A percentile compares a stretch with the other conserved stretches of the same genome.
Evolutionary conservation across 2,113 vertebrate genomes (phyloP).

Genomic region (Carassius carassius): DNA sequence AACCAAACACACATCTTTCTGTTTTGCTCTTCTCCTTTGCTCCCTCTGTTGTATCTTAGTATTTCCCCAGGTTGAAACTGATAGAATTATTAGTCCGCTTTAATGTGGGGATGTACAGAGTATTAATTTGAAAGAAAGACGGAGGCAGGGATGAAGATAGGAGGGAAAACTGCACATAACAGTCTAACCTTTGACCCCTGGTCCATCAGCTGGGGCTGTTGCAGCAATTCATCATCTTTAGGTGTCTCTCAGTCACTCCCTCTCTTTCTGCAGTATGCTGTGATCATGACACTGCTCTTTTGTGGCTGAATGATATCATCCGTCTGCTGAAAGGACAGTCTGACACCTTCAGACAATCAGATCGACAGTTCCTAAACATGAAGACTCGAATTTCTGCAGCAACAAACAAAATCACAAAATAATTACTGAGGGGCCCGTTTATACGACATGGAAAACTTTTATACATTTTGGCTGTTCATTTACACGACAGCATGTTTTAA

Average conservation of each 20-base stretch:
- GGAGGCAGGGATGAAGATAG: background rate
- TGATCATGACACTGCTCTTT: slow-evolving; percentile 42
- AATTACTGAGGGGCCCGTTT: background rate
- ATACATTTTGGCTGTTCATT: no score
- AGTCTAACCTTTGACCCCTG: slow-evolving; percentile 8
- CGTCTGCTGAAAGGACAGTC: slow-evolving; percentile 35
- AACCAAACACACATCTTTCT: slow-evolving; percentile 58
- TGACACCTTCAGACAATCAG: slow-evolving; percentile 37
- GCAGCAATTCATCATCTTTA: slow-evolving; percentile 10
- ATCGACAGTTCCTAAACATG: slow-evolving; percentile 19
- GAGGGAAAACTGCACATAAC: background rate
- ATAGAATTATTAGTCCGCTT: slow-evolving; percentile 60
- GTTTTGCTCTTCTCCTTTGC: slow-evolving; percentile 41
- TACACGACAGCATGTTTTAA: no score
- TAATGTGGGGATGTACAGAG: slow-evolving; percentile 48
- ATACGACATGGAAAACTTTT: background rate
- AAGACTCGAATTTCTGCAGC: background rate
- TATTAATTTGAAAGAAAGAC: slow-evolving; percentile 21
- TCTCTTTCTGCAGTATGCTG: slow-evolving; percentile 1
- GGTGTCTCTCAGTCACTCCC: background rate
- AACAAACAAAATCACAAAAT: background rate
- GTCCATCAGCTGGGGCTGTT: background rate
- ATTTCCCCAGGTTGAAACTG: slow-evolving; percentile 59
- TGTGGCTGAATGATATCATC: slow-evolving; percentile 43
- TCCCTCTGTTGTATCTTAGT: slow-evolving; percentile 47